These are phyloP conservation scores for Cairina moschata DNA, from an alignment of 2,113 vertebrate genomes.

Conservation along the genomic window DNA sequence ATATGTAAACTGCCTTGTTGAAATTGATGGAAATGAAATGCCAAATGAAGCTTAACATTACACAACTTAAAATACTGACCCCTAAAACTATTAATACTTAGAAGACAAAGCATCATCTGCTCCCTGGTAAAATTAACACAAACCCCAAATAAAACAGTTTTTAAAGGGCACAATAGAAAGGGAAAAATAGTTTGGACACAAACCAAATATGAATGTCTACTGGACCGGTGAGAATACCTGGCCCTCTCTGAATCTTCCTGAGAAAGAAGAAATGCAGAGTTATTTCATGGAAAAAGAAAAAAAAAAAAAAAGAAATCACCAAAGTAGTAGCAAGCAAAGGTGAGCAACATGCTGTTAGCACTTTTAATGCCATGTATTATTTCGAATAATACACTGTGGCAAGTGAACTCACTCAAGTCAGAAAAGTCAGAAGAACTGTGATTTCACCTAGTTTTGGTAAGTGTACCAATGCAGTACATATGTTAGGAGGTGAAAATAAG, in stretches of 20 bases:
- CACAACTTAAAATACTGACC: constrained; percentile 75
- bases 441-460: neutral
- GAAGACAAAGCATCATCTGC: constrained; percentile 75
- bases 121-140: constrained; percentile 73
- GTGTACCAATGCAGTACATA: neutral
- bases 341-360: neutral
- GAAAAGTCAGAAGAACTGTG: neutral
- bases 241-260: constrained; percentile 95
- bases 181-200: constrained; percentile 75
- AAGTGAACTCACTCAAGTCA: neutral
- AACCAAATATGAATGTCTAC: constrained; percentile 85
- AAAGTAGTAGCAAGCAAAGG: neutral
- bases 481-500: neutral
- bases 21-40: neutral
- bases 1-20: neutral
- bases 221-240: constrained; percentile 82
- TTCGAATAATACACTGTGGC: neutral
- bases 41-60: neutral
- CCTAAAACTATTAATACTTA: constrained; percentile 79
- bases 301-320: neutral
- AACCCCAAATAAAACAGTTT: neutral
- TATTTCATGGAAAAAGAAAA: neutral
- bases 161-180: neutral
- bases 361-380: neutral
- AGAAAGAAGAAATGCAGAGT: constrained; percentile 71